Base-by-base conservation (phyloP, 1,140 invertebrate genomes). In the Pectinophora gossypiella region DNA sequence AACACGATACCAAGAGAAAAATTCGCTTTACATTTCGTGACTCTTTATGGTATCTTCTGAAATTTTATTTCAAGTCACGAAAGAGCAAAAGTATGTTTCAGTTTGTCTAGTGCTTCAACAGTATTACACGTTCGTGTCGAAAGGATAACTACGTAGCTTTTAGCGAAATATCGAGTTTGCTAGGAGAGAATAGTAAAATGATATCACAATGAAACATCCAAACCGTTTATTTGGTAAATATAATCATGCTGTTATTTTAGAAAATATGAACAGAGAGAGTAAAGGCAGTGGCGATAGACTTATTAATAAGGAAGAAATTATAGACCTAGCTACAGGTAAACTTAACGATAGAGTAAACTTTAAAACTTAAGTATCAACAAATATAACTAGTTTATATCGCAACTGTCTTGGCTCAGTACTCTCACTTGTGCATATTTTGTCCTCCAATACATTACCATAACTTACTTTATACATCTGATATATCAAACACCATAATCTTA, bases 351-450 rank as follows among this genome's bases (percentile, higher is more conserved):
- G 18, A 52, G 23, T 40, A n/a, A 45, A 47, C 45, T 53, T 47
- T n/a, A n/a, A n/a, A 40, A 19, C 32, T 38, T 40, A 42, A 48
- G 9, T 38, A 20, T 16, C 18, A 38, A 48, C 12, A 2, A 13
- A 40, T 40, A 7, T 2, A 22, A 36, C n/a, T 45, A 46, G n/a
- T 18, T 21, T 27, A 23, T 59, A 47, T 60, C 59, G 36, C 44
- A 59, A 62, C 68, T 66, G 68, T 61, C 75, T 59, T 70, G 75
- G 77, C 77, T 83, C 74, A 83, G 45, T 54, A 74, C 77, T 65
- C 51, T 52, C 20, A 59, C 56, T 52, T 61, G 60, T 48, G 56
- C 51, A 71, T 54, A 51, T 60, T 44, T 12, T 59, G 5, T 35
- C 38, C 55, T 36, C 55, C 42, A 19, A 54, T 38, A 57, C 36